A percentile compares a stretch with the other conserved stretches of the same genome.
Evolutionary conservation across 2,113 vertebrate species (phyloP).

Genomic region (Gulo gulo): DNA sequence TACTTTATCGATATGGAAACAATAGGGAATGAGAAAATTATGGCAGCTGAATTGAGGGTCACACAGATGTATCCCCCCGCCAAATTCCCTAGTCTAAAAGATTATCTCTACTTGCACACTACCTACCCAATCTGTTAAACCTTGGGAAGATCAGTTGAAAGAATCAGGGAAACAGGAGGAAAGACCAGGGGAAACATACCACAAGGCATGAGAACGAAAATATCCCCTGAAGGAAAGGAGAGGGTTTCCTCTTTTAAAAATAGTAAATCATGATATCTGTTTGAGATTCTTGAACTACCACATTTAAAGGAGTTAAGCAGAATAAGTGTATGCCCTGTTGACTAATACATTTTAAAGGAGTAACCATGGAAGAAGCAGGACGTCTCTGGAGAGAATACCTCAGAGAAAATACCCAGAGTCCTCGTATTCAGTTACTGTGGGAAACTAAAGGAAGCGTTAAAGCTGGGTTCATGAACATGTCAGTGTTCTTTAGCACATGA

Average conservation of each 20-base stretch:
- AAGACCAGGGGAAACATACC: background rate
- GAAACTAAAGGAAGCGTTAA: slow-evolving; percentile 11
- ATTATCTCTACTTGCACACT: background rate
- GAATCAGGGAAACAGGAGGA: background rate
- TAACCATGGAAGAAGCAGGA: background rate
- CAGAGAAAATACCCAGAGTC: background rate
- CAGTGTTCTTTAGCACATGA: background rate
- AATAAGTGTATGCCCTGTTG: background rate
- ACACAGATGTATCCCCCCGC: background rate
- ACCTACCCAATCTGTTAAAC: background rate
- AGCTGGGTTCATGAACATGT: background rate
- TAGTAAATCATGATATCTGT: background rate
- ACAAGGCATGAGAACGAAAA: background rate
- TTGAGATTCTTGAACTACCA: background rate
- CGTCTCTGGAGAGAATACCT: background rate
- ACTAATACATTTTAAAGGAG: slow-evolving; percentile 35
- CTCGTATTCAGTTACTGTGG: background rate
- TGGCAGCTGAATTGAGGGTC: background rate
- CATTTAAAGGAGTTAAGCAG: slow-evolving; percentile 13
- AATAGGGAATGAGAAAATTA: background rate
- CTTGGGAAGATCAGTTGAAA: background rate
- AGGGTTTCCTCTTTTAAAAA: slow-evolving; percentile 11
- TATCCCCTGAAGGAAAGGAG: background rate
- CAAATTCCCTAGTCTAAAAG: background rate
- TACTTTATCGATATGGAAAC: background rate